These are phyloP conservation scores for Pseudorasbora parva DNA, from an alignment of 2,113 vertebrate species.

Conservation along the genomic window DNA sequence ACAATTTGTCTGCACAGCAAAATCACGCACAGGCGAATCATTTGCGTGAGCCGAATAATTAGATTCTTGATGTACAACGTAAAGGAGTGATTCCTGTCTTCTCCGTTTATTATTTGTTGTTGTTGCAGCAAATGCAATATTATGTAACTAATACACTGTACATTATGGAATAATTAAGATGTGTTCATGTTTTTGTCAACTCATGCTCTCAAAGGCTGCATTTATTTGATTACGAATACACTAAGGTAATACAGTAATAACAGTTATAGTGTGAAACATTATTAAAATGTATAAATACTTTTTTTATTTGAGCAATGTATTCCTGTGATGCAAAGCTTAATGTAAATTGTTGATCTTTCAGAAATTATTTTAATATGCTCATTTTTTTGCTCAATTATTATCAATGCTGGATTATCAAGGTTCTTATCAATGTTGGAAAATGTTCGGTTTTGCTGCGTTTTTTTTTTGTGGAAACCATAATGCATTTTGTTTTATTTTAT, in stretches of 20 bases:
- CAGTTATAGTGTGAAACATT: not conserved
- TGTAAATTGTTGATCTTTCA: not conserved
- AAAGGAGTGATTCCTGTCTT: not conserved
- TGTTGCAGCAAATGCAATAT: not conserved
- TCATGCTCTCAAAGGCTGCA: not conserved
- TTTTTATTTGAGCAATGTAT: not conserved
- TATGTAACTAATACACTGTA: not conserved
- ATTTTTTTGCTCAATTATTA: no score
- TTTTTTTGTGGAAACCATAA: not conserved
- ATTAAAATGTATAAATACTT: not conserved
- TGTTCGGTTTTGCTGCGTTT: no score
- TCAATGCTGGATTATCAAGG: no score
- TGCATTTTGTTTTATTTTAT: no score
- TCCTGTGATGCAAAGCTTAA: not conserved
- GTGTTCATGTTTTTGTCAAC: not conserved
- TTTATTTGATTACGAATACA: not conserved
- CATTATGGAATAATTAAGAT: not conserved
- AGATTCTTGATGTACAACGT: not conserved
- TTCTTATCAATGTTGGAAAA: no score
- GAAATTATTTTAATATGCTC: not conserved
- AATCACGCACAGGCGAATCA: not conserved
- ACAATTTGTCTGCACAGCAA: slow-evolving; percentile 14
- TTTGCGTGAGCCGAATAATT: not conserved
- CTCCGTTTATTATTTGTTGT: not conserved
- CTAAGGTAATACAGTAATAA: not conserved